Evolutionary conservation across 2,113 vertebrate species (phyloP), one percentile per base, ranked within the genome.

Genomic region (Chauna torquata): DNA sequence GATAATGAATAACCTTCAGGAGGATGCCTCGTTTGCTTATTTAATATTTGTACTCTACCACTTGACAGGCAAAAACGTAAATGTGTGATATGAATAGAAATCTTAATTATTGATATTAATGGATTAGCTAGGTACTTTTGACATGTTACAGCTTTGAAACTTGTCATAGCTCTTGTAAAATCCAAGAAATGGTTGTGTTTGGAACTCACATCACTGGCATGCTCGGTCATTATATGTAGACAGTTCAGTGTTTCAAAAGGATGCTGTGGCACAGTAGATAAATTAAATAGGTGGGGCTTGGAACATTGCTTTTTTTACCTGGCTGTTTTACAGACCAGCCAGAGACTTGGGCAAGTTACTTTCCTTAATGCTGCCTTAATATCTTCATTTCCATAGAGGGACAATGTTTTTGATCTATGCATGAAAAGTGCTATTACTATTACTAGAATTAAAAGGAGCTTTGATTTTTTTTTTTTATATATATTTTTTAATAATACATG

Each of bases 211-310:
- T 45, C 15, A 2, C 18, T 13, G 7, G 20, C 42, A 24, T 38
- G 47, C 59, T 64, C 0, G 1, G n/a, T 12, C 27, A 4, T 57
- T 42, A 0, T 12, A 38, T 62, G 54, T 20, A 1, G 34, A 34
- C 9, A 25, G 54, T 36, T 76, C 49, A 38, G 75, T 13, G 64
- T 54, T 69, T 88, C 82, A 14, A 36, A 66, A 76, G 34, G 83
- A 50, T 23, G 24, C 40, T 57, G 81, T 42, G 69, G 81, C 78
- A 91, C 38, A 89, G 74, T 42, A 68, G 88, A 58, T 50, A 70
- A 80, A 58, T 42, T 47, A 58, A 66, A 13, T 8, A 54, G 50
- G 45, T 88, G 69, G 80, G 59, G 45, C 38, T 22, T 40, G 71
- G 65, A 55, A 45, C 25, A 12, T 76, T 1, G 0, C 6, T 34